phyloP scores from a whole-genome alignment of 1,140 invertebrate species.

The Hylaeus anthracinus region DNA sequence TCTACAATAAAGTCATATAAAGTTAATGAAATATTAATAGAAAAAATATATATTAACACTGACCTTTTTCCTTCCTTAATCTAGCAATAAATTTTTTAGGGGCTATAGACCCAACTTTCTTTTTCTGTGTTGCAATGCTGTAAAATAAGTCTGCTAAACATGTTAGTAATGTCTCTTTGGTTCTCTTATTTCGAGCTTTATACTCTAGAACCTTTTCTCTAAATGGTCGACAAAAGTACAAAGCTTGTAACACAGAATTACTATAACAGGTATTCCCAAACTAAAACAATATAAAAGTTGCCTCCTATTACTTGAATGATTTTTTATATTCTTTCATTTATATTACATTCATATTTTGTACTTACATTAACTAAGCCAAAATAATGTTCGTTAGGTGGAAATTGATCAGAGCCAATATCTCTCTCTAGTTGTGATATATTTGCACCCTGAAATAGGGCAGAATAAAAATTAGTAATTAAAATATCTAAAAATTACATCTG shows the following conservation, averaged over 20 bases:
- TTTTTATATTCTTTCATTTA: not conserved
- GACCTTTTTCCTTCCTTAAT: constrained; percentile 98
- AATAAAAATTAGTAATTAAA: too few species aligned
- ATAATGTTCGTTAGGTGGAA: constrained; percentile 98
- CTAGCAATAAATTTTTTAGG: constrained; percentile 99
- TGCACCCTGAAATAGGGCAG: constrained; percentile 88
- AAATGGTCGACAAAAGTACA: constrained; percentile 99
- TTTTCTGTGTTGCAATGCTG: constrained; percentile 99
- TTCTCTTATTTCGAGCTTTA: constrained; percentile 98
- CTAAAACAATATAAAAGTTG: constrained; percentile 83
- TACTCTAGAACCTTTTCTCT: constrained; percentile 99
- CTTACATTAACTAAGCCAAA: constrained; percentile 99
- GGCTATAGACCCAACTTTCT: constrained; percentile 99
- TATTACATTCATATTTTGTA: constrained; percentile 57
- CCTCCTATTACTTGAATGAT: not conserved
- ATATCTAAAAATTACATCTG: too few species aligned
- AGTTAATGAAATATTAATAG: constrained; percentile 8
- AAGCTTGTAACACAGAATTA: constrained; percentile 99
- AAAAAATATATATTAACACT: constrained; percentile 1
- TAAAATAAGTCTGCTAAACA: constrained; percentile 99
- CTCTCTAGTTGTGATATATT: constrained; percentile 98
- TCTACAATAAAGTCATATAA: constrained; percentile 84
- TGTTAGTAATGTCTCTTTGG: constrained; percentile 98
- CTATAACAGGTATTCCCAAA: constrained; percentile 99
- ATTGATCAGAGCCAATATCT: constrained; percentile 98